Base-by-base conservation (phyloP, 92 coral and sea anemone genomes). In the Phymanthus crucifer region DNA sequence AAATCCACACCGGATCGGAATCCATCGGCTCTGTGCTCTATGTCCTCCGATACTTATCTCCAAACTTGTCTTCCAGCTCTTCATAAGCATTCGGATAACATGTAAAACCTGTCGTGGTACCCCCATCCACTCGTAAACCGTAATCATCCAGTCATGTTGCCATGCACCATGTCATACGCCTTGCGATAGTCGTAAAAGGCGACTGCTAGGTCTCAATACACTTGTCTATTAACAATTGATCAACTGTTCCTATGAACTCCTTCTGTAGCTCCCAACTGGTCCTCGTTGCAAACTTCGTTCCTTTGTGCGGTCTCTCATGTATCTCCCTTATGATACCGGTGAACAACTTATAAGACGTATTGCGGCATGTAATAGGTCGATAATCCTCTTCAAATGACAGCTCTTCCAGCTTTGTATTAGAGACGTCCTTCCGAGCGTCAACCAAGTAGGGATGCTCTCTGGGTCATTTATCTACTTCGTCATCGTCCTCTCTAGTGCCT, bases 131-230 rank as follows among this genome's bases (percentile, higher is more conserved):
- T 66, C 18, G n/a, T 66, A 66, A 27, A 3, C 71, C 29, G 18
- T 21, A 11, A 66, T 11, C n/a, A 66, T 4, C 71, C 71, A 66
- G 34, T 26, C 71, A 66, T 66, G 5, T n/a, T n/a, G n/a, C n/a
- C n/a, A 24, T 52, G 61, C 38, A 80, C 80, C 46, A 40, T 80
- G 70, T 80, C 77, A 56, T 72, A 72, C 31, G 56, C 58, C 40
- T 72, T 72, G 32, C 40, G 52, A 66, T 64, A 78, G 32, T 71
- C 80, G 34, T 80, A 80, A 40, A 73, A 72, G 17, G 80, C 85
- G 23, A 80, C 81, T 16, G 85, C 85, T 27, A 80, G 81, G 33
- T 80, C 73, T 50, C 85, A 7, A 52, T 52, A 17, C 61, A 52
- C 6, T 3, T 52, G 19, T 52, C 61, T 5, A 52, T 52, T 3